Conservation (phyloP, 2,113 vertebrate species). For the Boulengeromyrus knoepffleri region DNA sequence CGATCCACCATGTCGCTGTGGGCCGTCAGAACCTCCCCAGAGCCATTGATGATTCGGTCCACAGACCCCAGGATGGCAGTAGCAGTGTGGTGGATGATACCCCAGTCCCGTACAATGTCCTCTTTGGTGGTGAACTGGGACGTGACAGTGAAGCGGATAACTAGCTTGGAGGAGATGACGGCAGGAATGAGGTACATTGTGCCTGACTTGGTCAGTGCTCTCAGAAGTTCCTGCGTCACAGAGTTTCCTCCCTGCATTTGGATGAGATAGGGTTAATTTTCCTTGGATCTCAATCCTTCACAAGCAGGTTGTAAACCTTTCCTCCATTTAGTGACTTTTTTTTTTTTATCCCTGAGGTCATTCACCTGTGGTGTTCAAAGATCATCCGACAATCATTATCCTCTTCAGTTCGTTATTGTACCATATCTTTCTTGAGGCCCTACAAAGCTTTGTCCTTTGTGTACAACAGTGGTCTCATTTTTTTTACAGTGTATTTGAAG, state of each 20-base stretch:
- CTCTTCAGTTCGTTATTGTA: not conserved
- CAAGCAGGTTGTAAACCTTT: not conserved
- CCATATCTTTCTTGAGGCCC: not conserved
- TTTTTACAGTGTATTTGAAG: not conserved
- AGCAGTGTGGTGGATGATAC: constrained; percentile 68
- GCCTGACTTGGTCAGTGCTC: constrained; percentile 72
- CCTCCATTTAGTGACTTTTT: not conserved
- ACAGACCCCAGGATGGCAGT: constrained; percentile 42
- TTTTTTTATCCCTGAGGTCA: not conserved
- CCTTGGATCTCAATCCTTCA: not conserved
- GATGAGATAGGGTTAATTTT: not conserved
- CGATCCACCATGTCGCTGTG: not conserved
- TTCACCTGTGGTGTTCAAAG: not conserved
- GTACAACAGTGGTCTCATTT: not conserved
- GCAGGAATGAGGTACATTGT: constrained; percentile 87
- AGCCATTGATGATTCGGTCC: constrained; percentile 12
- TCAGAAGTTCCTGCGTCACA: constrained; percentile 79
- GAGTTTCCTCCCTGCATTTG: constrained; percentile 73
- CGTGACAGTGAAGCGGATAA: constrained; percentile 88
- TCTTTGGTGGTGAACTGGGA: constrained; percentile 84
- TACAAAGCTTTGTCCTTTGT: not conserved
- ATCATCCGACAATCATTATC: constrained; percentile 32
- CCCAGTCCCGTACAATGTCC: constrained; percentile 84
- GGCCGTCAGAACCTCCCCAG: not conserved
- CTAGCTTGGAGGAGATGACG: constrained; percentile 71